Base-by-base conservation (phyloP, 2,797 vertebrate genomes). In the Rhadinocentrus ornatus region DNA sequence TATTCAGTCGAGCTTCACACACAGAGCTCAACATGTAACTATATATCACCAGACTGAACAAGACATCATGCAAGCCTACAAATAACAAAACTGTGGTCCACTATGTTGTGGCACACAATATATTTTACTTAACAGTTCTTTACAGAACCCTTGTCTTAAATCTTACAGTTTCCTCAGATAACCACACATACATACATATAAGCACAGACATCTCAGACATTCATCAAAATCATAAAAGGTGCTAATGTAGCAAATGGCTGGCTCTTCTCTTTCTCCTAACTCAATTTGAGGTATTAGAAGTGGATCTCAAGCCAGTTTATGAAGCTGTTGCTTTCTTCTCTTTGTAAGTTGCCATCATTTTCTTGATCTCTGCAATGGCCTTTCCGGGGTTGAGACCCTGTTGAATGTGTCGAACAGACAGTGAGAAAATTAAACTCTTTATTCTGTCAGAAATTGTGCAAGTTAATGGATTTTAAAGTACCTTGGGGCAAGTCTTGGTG, bases 361-460 rank as follows among this genome's bases (percentile, higher is more conserved):
- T 99, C 94, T 99, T 98, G 89, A 99, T 98, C 85, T 98, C 96
- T 0, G 96, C 96, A 2, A 98, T 98, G 0, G 97, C 97, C 88
- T 96, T 96, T 7, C 95, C 97, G 0, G 97, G 97, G 82, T 98
- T 98, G 78, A 99, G 90, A 34, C 97, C 96, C 97, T 97, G 66
- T 29, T 55, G 66, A 84, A 26, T 2, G 22, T 16, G 59, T 37
- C 22, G 50, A 34, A 71, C 56, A 66, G 46, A 75, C 22, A 34
- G 39, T 85, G 37, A 80, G 72, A 75, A 66, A 68, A 55, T 12
- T 0, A 48, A 9, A 44, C 5, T 48, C 4, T 24, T n/a, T 27
- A 59, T 2, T 52, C 2, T 48, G 16, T 4, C 5, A 27, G 13
- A 12, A 4, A 35, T 26, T 44, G 53, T 41, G 48, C 55, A 26